A percentile compares a stretch with the other conserved stretches of the same genome.
Conservation (phyloP, 2,797 vertebrate genomes). For the Eulemur albifrons region DNA sequence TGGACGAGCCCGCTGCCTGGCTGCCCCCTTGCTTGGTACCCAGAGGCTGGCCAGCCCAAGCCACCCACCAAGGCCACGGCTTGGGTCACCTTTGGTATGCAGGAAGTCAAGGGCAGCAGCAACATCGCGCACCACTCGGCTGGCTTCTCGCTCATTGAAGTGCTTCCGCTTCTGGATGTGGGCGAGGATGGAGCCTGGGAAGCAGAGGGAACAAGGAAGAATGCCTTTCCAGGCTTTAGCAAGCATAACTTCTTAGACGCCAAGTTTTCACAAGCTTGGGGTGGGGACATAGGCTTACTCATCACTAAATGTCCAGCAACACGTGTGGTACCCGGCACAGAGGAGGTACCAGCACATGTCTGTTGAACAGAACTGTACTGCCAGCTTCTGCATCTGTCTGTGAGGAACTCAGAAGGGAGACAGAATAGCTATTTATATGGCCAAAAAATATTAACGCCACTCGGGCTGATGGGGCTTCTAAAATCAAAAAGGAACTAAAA, state of each 20-base stretch:
- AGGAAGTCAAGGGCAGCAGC: constrained; percentile 94
- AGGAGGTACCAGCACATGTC: not conserved
- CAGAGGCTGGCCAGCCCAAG: not conserved
- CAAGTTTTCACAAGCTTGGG: not conserved
- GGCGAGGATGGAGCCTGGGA: constrained; percentile 93
- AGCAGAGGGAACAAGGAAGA: not conserved
- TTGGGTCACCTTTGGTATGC: constrained; percentile 93
- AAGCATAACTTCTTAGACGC: not conserved
- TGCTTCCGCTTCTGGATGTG: constrained; percentile 96
- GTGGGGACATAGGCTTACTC: not conserved
- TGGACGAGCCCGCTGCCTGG: not conserved
- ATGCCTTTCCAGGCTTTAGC: not conserved
- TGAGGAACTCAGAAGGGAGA: not conserved
- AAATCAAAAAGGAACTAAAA: constrained; percentile 33
- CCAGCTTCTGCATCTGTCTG: not conserved
- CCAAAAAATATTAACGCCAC: not conserved
- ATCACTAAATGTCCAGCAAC: not conserved
- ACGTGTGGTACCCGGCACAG: not conserved
- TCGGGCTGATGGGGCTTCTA: not conserved
- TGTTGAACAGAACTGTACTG: not conserved
- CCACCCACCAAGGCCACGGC: not conserved
- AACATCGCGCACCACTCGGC: constrained; percentile 94
- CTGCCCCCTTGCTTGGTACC: not conserved
- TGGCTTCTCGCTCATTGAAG: constrained; percentile 97
- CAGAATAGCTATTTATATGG: not conserved